Evolutionary conservation across 2,888 invertebrate genomes (phyloP).

Genomic region (Gerris lacustris): DNA sequence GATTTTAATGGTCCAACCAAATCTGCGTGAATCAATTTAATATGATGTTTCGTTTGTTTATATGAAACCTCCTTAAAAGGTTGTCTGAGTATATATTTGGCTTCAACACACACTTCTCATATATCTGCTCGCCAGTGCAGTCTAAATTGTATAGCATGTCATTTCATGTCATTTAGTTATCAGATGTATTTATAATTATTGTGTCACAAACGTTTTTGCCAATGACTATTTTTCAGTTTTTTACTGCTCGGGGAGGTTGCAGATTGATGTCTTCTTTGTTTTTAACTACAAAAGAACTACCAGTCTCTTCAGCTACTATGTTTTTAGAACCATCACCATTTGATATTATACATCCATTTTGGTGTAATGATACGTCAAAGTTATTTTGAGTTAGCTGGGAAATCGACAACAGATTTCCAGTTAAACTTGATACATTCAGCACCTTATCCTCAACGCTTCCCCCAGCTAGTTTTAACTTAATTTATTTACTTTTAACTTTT

Average conservation of each 20-base stretch:
- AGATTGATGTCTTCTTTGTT: background rate
- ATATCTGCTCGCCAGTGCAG: background rate
- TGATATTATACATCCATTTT: background rate
- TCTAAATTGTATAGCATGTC: background rate
- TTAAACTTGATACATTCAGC: background rate
- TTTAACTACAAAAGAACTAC: background rate
- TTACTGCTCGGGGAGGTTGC: background rate
- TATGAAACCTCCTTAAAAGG: background rate
- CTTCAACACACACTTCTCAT: background rate
- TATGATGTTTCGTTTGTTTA: background rate
- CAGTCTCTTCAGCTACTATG: background rate
- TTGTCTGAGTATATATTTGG: background rate
- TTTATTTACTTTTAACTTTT: no score
- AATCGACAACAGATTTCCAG: background rate
- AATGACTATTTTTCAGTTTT: background rate
- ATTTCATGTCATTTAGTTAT: no score
- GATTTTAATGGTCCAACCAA: background rate
- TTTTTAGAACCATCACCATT: background rate
- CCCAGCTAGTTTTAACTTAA: no score
- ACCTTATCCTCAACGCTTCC: background rate
- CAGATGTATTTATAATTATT: background rate
- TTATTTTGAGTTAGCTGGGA: background rate
- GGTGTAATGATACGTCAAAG: background rate
- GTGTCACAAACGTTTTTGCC: background rate
- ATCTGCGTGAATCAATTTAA: background rate